Evolutionary conservation across 2,113 vertebrate species (phyloP).

Genomic region (Caloenas nicobarica): DNA sequence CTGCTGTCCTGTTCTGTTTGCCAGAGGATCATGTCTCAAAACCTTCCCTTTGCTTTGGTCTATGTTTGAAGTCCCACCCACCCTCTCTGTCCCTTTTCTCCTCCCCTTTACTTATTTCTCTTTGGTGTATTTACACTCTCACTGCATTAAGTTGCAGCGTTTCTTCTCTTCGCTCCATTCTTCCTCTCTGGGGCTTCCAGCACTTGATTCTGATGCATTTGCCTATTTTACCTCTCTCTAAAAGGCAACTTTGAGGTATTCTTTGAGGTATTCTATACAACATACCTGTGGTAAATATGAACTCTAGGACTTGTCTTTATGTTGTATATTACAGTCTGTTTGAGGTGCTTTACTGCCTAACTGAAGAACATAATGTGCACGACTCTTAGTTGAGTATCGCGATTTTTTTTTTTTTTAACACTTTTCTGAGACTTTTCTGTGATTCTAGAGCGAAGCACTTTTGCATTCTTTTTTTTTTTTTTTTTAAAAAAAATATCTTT

Average conservation of each 20-base stretch:
- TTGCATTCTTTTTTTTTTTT: neutral
- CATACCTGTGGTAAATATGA: neutral
- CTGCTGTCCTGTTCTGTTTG: slow-evolving; percentile 53
- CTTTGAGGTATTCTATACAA: neutral
- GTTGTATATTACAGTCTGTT: neutral
- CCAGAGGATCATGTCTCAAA: slow-evolving; percentile 52
- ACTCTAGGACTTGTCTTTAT: neutral
- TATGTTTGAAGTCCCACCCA: slow-evolving; percentile 52
- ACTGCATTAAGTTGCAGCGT: neutral
- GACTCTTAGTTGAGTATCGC: neutral
- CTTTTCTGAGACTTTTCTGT: neutral
- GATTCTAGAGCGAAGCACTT: slow-evolving; percentile 30
- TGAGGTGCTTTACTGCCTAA: neutral
- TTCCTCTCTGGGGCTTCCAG: neutral
- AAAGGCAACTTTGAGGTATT: neutral
- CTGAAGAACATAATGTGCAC: neutral
- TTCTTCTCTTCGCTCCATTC: neutral
- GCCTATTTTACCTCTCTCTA: neutral
- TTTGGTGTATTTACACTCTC: slow-evolving; percentile 48
- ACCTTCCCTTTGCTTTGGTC: slow-evolving; percentile 46
- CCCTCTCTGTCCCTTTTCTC: slow-evolving; percentile 3
- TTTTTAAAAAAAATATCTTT: slow-evolving; percentile 30
- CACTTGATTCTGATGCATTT: neutral
- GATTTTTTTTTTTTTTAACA: neutral
- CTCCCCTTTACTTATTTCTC: slow-evolving; percentile 49